These are phyloP conservation scores for Rhopalosiphum maidis DNA, from an alignment of 1,140 invertebrate genomes.

Conservation along the genomic window DNA sequence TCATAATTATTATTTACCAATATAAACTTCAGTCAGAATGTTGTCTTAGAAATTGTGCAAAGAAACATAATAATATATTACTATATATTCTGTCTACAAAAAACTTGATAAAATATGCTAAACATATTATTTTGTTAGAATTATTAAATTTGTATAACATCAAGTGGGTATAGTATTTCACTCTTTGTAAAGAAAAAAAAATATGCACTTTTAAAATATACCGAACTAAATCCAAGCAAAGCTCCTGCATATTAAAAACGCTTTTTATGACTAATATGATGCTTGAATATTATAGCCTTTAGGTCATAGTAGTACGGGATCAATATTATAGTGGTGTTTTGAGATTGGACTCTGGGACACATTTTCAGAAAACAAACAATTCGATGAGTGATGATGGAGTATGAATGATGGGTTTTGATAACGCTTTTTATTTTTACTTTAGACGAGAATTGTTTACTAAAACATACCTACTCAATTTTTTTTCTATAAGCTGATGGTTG, in stretches of 20 bases:
- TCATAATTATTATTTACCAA: neutral
- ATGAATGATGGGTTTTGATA: conserved; percentile 10
- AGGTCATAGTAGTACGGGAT: neutral
- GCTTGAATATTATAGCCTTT: neutral
- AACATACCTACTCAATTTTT: neutral
- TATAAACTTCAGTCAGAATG: neutral
- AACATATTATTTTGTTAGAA: neutral
- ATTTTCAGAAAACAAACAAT: conserved; percentile 10
- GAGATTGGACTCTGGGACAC: neutral
- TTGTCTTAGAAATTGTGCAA: neutral
- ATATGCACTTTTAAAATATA: neutral
- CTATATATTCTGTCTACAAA: neutral
- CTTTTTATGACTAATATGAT: neutral
- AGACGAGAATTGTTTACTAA: neutral
- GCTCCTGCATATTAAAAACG: neutral
- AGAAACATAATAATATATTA: neutral
- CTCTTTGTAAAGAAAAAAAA: neutral
- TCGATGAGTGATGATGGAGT: neutral
- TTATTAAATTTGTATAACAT: neutral
- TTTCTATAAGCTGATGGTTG: neutral
- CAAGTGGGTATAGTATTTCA: neutral
- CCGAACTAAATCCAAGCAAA: neutral
- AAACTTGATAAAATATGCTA: neutral
- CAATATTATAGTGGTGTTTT: neutral
- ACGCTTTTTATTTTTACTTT: neutral